These are phyloP conservation scores for Poicephalus gulielmi DNA, from an alignment of 2,113 vertebrate genomes.

Conservation along the genomic window DNA sequence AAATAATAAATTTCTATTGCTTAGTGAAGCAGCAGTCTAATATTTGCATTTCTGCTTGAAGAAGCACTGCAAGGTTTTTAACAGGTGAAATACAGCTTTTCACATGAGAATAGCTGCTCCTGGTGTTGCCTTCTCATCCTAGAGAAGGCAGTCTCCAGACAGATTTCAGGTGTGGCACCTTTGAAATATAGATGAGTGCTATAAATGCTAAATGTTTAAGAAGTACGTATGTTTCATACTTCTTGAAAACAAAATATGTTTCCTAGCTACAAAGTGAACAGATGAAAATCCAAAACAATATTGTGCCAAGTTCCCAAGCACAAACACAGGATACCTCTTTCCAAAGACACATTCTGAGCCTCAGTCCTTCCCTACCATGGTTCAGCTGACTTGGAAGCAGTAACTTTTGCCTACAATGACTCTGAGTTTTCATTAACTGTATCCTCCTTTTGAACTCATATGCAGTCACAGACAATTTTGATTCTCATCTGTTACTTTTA, in stretches of 20 bases:
- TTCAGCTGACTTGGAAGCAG: neutral
- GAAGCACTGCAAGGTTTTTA: neutral
- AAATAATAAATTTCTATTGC: conserved; percentile 9
- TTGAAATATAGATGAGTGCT: neutral
- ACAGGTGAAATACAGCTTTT: neutral
- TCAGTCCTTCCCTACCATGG: neutral
- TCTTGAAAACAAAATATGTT: neutral
- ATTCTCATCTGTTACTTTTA: neutral
- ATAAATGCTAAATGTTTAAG: neutral
- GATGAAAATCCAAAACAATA: neutral
- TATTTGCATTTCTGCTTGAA: conserved; percentile 48
- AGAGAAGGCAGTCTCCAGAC: neutral
- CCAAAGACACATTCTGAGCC: neutral
- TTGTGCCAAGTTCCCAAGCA: neutral
- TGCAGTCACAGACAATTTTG: neutral
- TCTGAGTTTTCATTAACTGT: neutral
- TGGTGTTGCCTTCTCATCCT: neutral
- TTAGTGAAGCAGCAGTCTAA: neutral
- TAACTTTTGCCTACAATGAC: neutral
- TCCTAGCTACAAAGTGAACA: neutral
- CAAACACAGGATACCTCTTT: neutral
- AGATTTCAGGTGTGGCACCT: neutral
- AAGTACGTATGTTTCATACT: neutral
- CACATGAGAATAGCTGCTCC: neutral
- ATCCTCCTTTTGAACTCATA: neutral